Evolutionary conservation across 1,140 invertebrate species (phyloP).

Genomic region (Temnothorax nylanderi): DNA sequence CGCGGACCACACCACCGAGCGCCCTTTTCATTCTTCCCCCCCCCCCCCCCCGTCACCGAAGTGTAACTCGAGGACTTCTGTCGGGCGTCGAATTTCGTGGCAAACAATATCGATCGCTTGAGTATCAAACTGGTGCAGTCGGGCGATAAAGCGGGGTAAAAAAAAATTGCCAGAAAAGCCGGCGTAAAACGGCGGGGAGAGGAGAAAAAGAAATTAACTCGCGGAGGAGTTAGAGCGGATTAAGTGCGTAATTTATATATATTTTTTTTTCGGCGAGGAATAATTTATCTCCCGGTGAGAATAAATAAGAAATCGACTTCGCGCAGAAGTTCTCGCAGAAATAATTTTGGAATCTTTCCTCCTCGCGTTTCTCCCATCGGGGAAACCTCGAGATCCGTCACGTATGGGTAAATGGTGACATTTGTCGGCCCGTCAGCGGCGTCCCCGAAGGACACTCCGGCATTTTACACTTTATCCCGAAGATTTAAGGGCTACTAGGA

Average conservation of each 20-base stretch:
- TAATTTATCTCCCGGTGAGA: not conserved
- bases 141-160: not conserved
- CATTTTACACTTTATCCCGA: conserved; percentile 26
- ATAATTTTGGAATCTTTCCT: not conserved
- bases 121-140: conserved; percentile 18
- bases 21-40: conserved; percentile 2
- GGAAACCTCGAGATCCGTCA: not conserved
- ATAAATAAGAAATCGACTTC: not conserved
- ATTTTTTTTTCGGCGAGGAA: not conserved
- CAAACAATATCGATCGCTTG: not conserved
- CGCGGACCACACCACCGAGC: conserved; percentile 25
- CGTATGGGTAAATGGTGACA: not conserved
- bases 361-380: not conserved
- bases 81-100: not conserved
- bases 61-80: conserved; percentile 51
- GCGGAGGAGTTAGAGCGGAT: not conserved
- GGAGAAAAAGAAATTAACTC: not conserved
- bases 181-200: not conserved
- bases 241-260: not conserved
- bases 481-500: conserved; percentile 25
- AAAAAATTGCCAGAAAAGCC: not conserved
- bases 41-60: not conserved
- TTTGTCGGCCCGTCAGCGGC: not conserved
- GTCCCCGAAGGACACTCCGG: conserved; percentile 17
- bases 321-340: not conserved